Percentiles rank a stretch among this genome's conserved stretches.
Evolutionary conservation across 2,888 invertebrate species (phyloP).

Genomic region (Trichopoda pennipes): DNA sequence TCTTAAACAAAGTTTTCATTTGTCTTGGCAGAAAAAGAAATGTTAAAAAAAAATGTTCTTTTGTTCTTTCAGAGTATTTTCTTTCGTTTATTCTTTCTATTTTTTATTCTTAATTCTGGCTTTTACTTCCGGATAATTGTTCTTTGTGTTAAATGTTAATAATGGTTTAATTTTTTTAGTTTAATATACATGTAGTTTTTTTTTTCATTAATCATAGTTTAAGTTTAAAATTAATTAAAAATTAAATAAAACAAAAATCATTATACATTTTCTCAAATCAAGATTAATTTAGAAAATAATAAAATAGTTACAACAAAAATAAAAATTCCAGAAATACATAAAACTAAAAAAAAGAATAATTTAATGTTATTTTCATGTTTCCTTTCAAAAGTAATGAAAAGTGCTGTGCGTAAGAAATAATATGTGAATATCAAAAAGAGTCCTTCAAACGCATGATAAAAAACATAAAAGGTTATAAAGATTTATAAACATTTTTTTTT

Average conservation of each 20-base stretch:
- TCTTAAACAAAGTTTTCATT: conserved; percentile 14
- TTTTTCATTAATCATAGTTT: conserved; percentile 55
- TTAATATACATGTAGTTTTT: conserved; percentile 13
- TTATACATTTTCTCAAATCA: conserved; percentile 62
- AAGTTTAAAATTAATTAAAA: conserved; percentile 65
- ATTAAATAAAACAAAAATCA: conserved; percentile 55
- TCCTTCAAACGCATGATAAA: too few species aligned
- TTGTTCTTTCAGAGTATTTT: conserved; percentile 54
- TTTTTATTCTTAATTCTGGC: conserved; percentile 22
- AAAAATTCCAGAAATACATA: conserved; percentile 70
- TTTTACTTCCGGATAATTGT: neutral
- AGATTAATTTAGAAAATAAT: conserved; percentile 68
- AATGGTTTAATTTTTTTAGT: conserved; percentile 54
- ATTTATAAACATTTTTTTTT: too few species aligned
- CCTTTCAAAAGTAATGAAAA: neutral
- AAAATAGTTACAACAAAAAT: conserved; percentile 50
- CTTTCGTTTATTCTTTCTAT: conserved; percentile 30
- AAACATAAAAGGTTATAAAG: too few species aligned
- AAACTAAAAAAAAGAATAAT: conserved; percentile 66
- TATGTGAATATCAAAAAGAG: too few species aligned
- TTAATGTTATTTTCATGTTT: conserved; percentile 59
- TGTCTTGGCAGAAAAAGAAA: conserved; percentile 17
- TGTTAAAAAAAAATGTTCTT: conserved; percentile 33
- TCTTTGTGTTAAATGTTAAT: conserved; percentile 60
- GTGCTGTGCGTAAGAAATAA: too few species aligned